Evolutionary conservation across 64 coral and sea anemone genomes (phyloP).

Genomic region (Trachythela sp.): DNA sequence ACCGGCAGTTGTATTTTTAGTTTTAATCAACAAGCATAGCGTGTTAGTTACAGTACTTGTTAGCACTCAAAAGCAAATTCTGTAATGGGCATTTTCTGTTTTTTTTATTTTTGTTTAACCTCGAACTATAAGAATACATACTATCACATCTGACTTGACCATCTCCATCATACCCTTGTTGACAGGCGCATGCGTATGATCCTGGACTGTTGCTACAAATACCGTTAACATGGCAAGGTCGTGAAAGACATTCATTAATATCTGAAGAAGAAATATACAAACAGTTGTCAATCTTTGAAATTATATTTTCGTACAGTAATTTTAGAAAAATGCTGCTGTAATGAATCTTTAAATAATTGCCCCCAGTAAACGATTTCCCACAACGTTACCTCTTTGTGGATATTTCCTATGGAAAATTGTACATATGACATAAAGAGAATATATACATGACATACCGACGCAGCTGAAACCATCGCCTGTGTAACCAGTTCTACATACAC

Average conservation of each 20-base stretch:
- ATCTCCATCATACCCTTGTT: neutral
- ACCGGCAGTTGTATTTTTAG: no score
- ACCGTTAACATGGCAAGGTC: neutral
- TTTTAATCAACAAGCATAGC: no score
- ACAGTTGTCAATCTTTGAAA: no score
- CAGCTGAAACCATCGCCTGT: neutral
- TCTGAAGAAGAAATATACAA: neutral
- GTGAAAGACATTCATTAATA: neutral
- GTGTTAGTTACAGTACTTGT: no score
- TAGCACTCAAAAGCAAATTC: no score
- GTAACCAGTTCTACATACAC: neutral
- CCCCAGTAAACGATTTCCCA: no score
- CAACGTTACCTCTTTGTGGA: no score
- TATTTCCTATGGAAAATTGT: no score
- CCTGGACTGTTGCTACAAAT: neutral
- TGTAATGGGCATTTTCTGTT: no score
- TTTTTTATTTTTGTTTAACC: no score
- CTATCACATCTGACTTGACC: neutral
- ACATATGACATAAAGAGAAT: neutral
- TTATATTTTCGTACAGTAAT: neutral
- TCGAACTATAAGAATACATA: neutral
- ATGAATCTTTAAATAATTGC: no score
- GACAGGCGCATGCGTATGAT: neutral
- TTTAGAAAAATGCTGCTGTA: neutral
- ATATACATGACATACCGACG: neutral